These are phyloP conservation scores for Denticeps clupeoides DNA, from an alignment of 2,797 vertebrate species.

Conservation along the genomic window DNA sequence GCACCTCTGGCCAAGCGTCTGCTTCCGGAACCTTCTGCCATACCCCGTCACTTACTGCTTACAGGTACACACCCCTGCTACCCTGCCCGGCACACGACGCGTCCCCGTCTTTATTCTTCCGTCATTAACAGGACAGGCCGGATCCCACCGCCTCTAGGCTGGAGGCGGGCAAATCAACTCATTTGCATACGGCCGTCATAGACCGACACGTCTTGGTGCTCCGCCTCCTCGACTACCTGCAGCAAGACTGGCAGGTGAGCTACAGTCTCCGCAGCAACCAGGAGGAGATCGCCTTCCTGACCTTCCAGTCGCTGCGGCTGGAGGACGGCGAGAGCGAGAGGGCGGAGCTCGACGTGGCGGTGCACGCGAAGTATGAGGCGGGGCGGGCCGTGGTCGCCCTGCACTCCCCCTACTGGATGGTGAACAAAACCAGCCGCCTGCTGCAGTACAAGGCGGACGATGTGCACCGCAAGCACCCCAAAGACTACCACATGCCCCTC, in stretches of 20 bases:
- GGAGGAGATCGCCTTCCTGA: conserved; percentile 83
- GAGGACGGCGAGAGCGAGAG: conserved; percentile 59
- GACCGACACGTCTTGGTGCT: conserved; percentile 72
- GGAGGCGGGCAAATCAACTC: conserved; percentile 71
- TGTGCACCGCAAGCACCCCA: conserved; percentile 89
- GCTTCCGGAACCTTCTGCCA: conserved; percentile 85
- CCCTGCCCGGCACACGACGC: no score
- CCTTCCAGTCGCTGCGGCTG: conserved; percentile 62
- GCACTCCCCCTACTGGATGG: conserved; percentile 96
- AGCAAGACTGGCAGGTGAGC: conserved; percentile 77
- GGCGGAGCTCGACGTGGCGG: conserved; percentile 79
- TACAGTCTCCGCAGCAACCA: conserved; percentile 67
- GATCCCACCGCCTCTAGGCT: conserved; percentile 47
- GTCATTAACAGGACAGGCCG: conserved; percentile 56
- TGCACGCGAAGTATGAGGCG: conserved; percentile 72
- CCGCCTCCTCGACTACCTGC: conserved; percentile 72
- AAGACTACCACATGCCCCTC: conserved; percentile 82
- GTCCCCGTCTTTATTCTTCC: not conserved
- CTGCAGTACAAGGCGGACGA: conserved; percentile 96
- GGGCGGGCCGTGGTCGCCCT: conserved; percentile 75
- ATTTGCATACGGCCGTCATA: conserved; percentile 78
- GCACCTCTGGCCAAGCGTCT: conserved; percentile 84
- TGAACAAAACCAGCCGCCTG: conserved; percentile 87
- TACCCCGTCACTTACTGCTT: conserved; percentile 74
- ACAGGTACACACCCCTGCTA: conserved; percentile 53